Evolutionary conservation across 2,113 vertebrate genomes (phyloP).

Genomic region (Antigone vipio): DNA sequence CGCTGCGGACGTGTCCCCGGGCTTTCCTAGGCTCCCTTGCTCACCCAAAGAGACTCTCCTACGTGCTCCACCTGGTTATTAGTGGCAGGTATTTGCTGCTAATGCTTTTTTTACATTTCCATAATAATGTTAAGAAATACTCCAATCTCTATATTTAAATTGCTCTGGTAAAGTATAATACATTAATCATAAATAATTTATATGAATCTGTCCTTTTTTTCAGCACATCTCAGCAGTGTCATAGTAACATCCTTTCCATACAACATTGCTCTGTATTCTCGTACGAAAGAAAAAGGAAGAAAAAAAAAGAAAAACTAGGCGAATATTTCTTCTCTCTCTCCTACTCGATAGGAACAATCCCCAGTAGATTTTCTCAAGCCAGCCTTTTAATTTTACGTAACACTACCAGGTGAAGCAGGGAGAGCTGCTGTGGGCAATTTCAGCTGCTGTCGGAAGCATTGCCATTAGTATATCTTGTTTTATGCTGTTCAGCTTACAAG

Average conservation of each 20-base stretch:
- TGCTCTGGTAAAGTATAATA: background rate
- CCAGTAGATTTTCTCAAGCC: background rate
- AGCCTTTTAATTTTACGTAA: background rate
- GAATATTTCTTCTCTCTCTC: background rate
- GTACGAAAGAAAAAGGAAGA: background rate
- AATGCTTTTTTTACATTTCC: background rate
- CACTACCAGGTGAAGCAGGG: background rate
- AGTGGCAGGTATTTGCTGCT: background rate
- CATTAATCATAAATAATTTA: constrained; percentile 56
- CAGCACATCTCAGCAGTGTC: background rate
- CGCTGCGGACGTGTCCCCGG: fast-evolving
- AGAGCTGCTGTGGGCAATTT: background rate
- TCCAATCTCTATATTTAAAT: background rate
- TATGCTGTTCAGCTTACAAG: background rate
- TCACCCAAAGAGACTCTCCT: background rate
- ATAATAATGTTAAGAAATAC: background rate
- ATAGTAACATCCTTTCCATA: background rate
- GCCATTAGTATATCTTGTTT: background rate
- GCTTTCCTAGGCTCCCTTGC: background rate
- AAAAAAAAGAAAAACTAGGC: background rate
- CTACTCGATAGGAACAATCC: background rate
- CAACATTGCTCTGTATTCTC: background rate
- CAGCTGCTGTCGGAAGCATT: background rate
- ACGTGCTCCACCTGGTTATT: background rate
- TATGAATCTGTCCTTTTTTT: background rate